phyloP scores from a whole-genome alignment of 2,888 invertebrate genomes.

The Oxyscelio sp. region DNA sequence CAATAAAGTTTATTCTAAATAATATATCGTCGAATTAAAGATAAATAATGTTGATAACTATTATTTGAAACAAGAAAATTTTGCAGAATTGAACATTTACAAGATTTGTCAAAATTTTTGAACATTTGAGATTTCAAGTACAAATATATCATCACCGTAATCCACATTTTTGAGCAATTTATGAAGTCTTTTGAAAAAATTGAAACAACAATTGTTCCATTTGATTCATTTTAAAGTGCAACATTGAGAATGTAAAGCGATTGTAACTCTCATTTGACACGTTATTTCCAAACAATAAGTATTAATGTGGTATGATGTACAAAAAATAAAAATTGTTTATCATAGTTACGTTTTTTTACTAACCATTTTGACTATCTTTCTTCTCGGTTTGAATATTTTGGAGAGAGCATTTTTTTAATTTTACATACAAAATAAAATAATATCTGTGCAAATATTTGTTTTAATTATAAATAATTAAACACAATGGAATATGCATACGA shows the following conservation, averaged over 20 bases:
- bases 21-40: background rate
- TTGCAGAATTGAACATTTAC: constrained; percentile 13
- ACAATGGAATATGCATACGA: too few species aligned
- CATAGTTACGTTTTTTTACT: too few species aligned
- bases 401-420: too few species aligned
- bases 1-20: constrained; percentile 2
- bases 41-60: background rate
- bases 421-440: too few species aligned
- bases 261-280: constrained; percentile 1
- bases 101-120: constrained; percentile 6
- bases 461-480: too few species aligned
- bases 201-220: background rate
- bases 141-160: constrained; percentile 20
- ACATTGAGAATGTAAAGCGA: background rate
- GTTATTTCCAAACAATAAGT: constrained; percentile 2
- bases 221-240: background rate
- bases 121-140: constrained; percentile 18
- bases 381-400: too few species aligned
- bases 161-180: constrained; percentile 36
- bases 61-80: background rate
- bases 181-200: background rate
- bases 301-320: constrained; percentile 37
- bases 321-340: constrained; percentile 35
- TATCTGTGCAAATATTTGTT: too few species aligned
- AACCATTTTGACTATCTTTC: too few species aligned